These are phyloP conservation scores for Liasis olivaceus DNA, from an alignment of 2,797 vertebrate genomes.

Conservation along the genomic window DNA sequence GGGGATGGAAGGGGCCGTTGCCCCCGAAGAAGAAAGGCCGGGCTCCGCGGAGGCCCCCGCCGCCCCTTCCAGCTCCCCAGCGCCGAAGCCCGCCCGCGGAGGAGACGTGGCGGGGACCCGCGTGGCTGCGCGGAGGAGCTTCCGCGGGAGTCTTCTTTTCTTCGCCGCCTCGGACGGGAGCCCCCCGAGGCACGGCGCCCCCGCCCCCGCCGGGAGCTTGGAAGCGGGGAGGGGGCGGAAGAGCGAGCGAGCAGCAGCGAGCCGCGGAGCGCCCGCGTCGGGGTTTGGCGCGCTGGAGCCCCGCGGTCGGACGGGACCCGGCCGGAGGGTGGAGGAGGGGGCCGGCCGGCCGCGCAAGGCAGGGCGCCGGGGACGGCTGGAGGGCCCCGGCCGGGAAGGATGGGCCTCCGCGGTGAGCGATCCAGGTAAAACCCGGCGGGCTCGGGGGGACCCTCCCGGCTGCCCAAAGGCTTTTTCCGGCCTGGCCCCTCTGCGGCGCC, in stretches of 20 bases:
- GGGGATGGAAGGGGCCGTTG: background rate
- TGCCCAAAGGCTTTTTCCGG: too few relatives aligned
- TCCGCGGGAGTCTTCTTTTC: background rate
- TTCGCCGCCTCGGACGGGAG: background rate
- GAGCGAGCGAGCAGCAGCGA: background rate
- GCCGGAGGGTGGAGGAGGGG: background rate
- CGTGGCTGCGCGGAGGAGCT: too few relatives aligned
- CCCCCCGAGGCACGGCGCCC: too few relatives aligned
- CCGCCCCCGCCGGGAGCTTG: background rate
- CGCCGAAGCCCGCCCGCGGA: background rate
- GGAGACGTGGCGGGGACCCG: background rate
- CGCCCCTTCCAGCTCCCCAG: too few relatives aligned
- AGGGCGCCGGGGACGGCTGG: background rate
- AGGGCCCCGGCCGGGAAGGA: background rate
- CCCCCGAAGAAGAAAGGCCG: background rate
- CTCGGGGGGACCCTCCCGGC: background rate
- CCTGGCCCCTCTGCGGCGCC: too few relatives aligned
- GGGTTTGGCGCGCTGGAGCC: background rate
- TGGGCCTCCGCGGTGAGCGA: too few relatives aligned
- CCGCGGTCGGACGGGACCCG: background rate
- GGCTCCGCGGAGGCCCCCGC: too few relatives aligned
- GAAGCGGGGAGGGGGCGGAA: background rate
- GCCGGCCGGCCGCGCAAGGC: background rate
- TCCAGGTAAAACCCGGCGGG: background rate
- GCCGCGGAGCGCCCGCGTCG: background rate